Percentiles rank a stretch among this genome's conserved stretches.
Conservation (phyloP, 2,888 invertebrate species). For the Ommatoiulus sabulosus region DNA sequence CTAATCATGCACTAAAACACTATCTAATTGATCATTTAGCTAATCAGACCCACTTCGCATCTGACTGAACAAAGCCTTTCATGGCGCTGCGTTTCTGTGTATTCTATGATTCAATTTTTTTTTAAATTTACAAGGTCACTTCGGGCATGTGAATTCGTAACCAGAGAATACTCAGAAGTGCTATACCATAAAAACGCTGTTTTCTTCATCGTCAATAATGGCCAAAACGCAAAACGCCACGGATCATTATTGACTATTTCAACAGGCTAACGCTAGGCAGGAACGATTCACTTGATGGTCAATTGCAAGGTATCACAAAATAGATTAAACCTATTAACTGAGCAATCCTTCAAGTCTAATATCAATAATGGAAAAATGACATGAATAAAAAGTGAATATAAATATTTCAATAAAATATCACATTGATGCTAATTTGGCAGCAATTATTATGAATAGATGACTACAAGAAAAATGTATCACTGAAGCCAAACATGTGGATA, state of each 20-base stretch:
- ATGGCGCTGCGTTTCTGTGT: no score
- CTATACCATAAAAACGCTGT: no score
- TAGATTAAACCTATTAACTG: neutral
- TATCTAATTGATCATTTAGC: no score
- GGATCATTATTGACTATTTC: no score
- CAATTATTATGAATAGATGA: slow-evolving; percentile 5
- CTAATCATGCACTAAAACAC: neutral
- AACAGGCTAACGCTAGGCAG: neutral
- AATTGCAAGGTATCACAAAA: neutral
- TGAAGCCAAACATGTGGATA: neutral
- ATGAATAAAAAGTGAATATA: neutral
- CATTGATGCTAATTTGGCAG: slow-evolving; percentile 1
- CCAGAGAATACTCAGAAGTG: no score
- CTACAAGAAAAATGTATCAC: neutral
- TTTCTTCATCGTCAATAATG: no score
- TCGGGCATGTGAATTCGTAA: no score
- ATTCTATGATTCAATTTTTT: no score
- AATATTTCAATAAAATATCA: neutral
- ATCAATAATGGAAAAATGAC: neutral
- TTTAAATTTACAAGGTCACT: no score
- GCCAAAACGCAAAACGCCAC: no score
- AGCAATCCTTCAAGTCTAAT: slow-evolving; percentile 23
- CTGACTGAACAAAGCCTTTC: no score
- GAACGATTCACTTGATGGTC: neutral
- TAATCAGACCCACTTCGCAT: no score